Percentiles rank a stretch among this genome's conserved stretches.
Conservation (phyloP, 2,797 vertebrate species). For the Coilia nasus region DNA sequence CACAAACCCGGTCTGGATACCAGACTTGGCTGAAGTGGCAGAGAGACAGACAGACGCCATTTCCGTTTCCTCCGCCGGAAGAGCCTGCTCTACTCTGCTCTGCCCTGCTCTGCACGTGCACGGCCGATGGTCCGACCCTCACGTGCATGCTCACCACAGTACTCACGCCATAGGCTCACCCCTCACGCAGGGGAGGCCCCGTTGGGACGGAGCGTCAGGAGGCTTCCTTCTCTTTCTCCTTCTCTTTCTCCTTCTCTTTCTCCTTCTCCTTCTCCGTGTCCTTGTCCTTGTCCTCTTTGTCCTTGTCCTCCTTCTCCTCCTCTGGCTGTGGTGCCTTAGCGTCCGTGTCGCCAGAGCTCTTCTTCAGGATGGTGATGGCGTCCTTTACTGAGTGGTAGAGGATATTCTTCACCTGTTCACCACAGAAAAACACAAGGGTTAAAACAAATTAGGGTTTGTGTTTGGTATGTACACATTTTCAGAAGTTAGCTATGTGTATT, state of each 20-base stretch:
- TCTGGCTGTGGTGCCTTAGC: neutral
- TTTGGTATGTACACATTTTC: too few species aligned
- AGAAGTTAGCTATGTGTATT: too few species aligned
- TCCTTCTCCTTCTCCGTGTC: neutral
- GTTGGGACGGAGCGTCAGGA: conserved; percentile 48
- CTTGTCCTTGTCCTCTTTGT: neutral
- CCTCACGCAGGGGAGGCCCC: conserved; percentile 28
- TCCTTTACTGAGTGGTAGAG: conserved; percentile 87
- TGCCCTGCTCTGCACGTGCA: neutral
- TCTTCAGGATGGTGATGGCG: conserved; percentile 80
- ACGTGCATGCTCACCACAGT: conserved; percentile 24
- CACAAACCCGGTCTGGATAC: neutral
- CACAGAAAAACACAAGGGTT: conserved; percentile 24
- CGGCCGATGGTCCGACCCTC: neutral
- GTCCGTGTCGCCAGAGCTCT: conserved; percentile 59
- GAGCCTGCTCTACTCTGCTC: neutral
- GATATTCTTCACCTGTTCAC: conserved; percentile 85
- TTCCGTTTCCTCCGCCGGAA: conserved; percentile 9
- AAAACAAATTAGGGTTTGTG: too few species aligned
- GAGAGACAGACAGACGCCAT: neutral
- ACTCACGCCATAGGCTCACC: conserved; percentile 26
- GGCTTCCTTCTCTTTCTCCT: conserved; percentile 56
- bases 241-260: conserved; percentile 50
- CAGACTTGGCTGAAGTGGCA: neutral
- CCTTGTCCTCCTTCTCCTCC: conserved; percentile 42